Percentiles rank a stretch among this genome's conserved stretches.
Evolutionary conservation across 1,140 invertebrate species (phyloP).

Genomic region (Dendroctonus valens): DNA sequence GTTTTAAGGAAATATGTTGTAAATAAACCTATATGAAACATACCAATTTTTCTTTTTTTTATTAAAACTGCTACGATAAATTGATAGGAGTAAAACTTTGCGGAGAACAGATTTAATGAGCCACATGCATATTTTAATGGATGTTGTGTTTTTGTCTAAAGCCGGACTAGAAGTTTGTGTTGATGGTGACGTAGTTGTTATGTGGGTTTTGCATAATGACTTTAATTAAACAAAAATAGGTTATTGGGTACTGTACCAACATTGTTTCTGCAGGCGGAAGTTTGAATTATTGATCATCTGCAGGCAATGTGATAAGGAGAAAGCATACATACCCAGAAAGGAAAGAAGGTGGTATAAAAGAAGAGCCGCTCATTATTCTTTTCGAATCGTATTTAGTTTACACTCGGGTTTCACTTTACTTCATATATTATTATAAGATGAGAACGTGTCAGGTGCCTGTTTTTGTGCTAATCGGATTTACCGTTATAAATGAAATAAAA

Average conservation of each 20-base stretch:
- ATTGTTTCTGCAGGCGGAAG: background rate
- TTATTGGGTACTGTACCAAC: background rate
- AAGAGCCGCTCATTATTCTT: slow-evolving; percentile 18
- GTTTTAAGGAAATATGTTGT: background rate
- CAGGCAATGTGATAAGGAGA: slow-evolving; percentile 9
- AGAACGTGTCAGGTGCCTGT: background rate
- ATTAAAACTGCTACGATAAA: background rate
- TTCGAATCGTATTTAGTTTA: slow-evolving; percentile 10
- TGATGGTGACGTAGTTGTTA: background rate
- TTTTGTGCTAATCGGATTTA: slow-evolving; percentile 12
- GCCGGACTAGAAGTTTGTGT: background rate
- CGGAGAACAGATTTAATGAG: too few species aligned
- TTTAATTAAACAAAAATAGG: background rate
- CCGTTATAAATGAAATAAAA: slow-evolving; percentile 11
- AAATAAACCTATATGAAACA: slow-evolving; percentile 1
- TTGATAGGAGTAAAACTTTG: background rate
- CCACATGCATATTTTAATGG: too few species aligned
- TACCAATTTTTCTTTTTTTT: background rate
- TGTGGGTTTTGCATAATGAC: background rate
- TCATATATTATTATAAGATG: slow-evolving; percentile 10
- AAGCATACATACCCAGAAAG: slow-evolving; percentile 7
- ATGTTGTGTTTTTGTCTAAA: too few species aligned
- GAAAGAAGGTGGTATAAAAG: slow-evolving; percentile 11
- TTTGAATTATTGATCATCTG: slow-evolving; percentile 3
- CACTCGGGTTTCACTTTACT: background rate